Conservation (phyloP, 1,140 invertebrate species). For the Monochamus saltuarius region DNA sequence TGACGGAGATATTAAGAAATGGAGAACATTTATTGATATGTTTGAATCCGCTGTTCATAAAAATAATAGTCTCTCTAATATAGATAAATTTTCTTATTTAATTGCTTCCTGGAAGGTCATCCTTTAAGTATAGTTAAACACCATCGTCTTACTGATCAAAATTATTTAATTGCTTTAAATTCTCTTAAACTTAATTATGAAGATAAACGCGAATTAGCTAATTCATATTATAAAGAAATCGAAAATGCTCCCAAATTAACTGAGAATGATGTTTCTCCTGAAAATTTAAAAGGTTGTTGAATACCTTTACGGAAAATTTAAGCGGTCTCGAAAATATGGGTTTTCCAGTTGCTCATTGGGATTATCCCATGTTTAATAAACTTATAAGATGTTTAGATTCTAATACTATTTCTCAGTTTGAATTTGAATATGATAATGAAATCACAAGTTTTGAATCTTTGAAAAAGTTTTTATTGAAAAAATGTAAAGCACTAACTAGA, state of each 20-base stretch:
- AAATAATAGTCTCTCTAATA: not conserved
- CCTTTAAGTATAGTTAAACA: conserved; percentile 3
- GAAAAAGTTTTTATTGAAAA: too few species aligned
- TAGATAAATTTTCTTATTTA: conserved; percentile 20
- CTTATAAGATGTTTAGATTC: conserved; percentile 1
- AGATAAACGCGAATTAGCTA: conserved; percentile 18
- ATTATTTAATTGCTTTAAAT: conserved; percentile 23
- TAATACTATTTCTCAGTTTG: conserved; percentile 3
- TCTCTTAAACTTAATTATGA: conserved; percentile 16
- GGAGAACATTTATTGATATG: conserved; percentile 21
- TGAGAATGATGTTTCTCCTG: not conserved
- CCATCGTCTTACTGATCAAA: conserved; percentile 13
- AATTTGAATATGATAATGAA: not conserved
- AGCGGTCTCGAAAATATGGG: conserved; percentile 1
- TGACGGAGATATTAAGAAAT: conserved; percentile 22
- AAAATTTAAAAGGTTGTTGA: not conserved
- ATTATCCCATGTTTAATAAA: conserved; percentile 1
- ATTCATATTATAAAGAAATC: conserved; percentile 16
- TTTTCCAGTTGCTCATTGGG: conserved; percentile 6
- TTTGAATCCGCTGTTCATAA: conserved; percentile 23
- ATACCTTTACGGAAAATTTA: conserved; percentile 9
- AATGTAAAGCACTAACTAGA: too few species aligned
- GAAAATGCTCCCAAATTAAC: not conserved
- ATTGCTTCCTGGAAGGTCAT: conserved; percentile 8
- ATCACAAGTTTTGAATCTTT: not conserved